Conservation (phyloP, 2,113 vertebrate species). For the Larimichthys polyactis region DNA sequence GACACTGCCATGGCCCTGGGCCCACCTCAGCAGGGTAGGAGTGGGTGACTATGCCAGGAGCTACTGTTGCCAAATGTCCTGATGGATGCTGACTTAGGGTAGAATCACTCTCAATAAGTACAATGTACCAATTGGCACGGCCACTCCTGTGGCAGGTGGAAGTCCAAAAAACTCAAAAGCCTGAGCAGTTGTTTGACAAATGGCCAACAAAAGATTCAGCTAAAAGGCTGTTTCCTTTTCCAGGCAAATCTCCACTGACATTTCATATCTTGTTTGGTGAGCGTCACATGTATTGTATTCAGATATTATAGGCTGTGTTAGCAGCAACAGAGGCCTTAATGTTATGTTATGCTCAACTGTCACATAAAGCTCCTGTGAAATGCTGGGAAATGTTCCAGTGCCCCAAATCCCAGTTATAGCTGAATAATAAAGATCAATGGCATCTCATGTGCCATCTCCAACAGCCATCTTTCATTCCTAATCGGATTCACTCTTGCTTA, state of each 20-base stretch:
- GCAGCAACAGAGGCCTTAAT: slow-evolving; percentile 15
- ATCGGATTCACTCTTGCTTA: slow-evolving; percentile 69
- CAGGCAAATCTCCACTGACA: background rate
- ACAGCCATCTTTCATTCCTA: slow-evolving; percentile 64
- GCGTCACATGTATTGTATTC: background rate
- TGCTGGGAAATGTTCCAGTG: slow-evolving; percentile 26
- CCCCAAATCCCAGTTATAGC: slow-evolving; percentile 49
- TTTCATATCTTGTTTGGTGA: background rate
- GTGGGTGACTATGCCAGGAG: slow-evolving; percentile 65
- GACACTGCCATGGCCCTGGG: slow-evolving; percentile 52
- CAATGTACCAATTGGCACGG: slow-evolving; percentile 66
- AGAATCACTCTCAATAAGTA: slow-evolving; percentile 80
- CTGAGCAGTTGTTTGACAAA: slow-evolving; percentile 37
- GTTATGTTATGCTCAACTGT: slow-evolving; percentile 12
- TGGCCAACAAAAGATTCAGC: background rate
- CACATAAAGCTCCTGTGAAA: slow-evolving; percentile 31
- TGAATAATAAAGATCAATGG: slow-evolving; percentile 60
- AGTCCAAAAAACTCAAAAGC: slow-evolving; percentile 31
- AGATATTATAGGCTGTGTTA: slow-evolving; percentile 1
- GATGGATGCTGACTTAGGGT: slow-evolving; percentile 79
- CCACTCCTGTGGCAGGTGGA: slow-evolving; percentile 30
- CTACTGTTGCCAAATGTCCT: slow-evolving; percentile 72
- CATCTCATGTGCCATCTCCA: slow-evolving; percentile 61
- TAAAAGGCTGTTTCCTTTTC: background rate
- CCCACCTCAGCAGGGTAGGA: slow-evolving; percentile 59